phyloP scores from a whole-genome alignment of 37 sponge, comb jelly and placozoan species.

The Cliona cf. orientalis region DNA sequence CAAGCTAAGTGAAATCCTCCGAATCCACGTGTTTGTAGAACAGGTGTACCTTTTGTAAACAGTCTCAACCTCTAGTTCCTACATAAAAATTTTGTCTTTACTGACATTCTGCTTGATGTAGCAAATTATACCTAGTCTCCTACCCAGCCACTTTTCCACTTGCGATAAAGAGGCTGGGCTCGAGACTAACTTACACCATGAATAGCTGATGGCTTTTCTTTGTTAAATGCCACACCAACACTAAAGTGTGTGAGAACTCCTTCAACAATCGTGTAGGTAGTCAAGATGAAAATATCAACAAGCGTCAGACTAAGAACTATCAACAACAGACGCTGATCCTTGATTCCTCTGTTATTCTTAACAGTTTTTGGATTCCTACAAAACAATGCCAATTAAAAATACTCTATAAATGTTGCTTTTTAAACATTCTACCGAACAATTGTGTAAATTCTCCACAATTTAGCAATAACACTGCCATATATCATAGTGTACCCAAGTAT shows the following conservation, averaged over 20 bases:
- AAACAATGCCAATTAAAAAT: not conserved
- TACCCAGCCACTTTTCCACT: no score
- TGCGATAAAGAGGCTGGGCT: no score
- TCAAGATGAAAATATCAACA: conserved; percentile 8
- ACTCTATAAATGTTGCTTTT: not conserved
- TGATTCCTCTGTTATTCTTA: not conserved
- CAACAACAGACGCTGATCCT: not conserved
- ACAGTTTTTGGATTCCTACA: not conserved
- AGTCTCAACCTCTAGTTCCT: no score
- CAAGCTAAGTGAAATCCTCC: no score
- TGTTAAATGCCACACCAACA: not conserved
- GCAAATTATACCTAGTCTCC: no score
- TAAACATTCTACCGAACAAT: not conserved
- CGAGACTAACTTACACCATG: not conserved
- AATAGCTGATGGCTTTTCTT: not conserved
- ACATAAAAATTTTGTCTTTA: no score
- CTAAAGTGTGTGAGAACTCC: not conserved
- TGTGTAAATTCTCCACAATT: conserved; percentile 20
- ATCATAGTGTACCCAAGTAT: conserved; percentile 8
- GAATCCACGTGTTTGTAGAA: no score
- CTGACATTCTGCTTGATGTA: no score
- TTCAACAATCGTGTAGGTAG: not conserved
- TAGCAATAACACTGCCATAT: conserved; percentile 10
- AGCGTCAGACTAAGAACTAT: not conserved
- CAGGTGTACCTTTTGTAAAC: no score